A percentile compares a stretch with the other conserved stretches of the same genome.
Conservation (phyloP, 1,140 invertebrate species). For the Heliconius hewitsoni region DNA sequence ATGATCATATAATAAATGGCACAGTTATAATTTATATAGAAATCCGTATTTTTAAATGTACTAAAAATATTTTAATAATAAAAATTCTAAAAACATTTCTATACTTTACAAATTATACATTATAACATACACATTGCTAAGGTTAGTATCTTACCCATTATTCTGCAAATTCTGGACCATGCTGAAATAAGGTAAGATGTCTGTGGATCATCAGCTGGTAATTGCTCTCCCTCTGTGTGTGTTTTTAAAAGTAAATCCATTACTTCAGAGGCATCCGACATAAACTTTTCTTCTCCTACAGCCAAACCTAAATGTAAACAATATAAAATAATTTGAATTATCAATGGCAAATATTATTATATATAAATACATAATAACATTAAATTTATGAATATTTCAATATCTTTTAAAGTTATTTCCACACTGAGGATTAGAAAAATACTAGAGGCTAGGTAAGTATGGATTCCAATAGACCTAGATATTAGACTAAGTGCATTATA, state of each 20-base stretch:
- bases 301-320: slow-evolving; percentile 85
- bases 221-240: slow-evolving; percentile 89
- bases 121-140: not conserved
- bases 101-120: too few relatives aligned
- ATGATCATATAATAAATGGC: too few relatives aligned
- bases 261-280: slow-evolving; percentile 95
- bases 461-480: too few relatives aligned
- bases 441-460: too few relatives aligned
- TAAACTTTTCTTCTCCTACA: slow-evolving; percentile 97
- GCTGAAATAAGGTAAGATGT: slow-evolving; percentile 99
- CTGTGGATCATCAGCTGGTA: slow-evolving; percentile 98
- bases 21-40: too few relatives aligned
- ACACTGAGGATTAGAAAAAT: too few relatives aligned
- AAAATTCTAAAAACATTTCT: too few relatives aligned
- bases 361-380: not conserved
- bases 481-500: too few relatives aligned
- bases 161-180: slow-evolving; percentile 99
- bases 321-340: not conserved
- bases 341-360: too few relatives aligned
- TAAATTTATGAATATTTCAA: not conserved
- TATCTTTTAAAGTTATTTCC: too few relatives aligned
- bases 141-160: slow-evolving; percentile 86
- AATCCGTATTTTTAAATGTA: too few relatives aligned
- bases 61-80: too few relatives aligned
- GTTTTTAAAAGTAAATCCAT: slow-evolving; percentile 98